These are phyloP conservation scores for Myotis davidii DNA, from an alignment of 2,113 vertebrate species.

Conservation along the genomic window DNA sequence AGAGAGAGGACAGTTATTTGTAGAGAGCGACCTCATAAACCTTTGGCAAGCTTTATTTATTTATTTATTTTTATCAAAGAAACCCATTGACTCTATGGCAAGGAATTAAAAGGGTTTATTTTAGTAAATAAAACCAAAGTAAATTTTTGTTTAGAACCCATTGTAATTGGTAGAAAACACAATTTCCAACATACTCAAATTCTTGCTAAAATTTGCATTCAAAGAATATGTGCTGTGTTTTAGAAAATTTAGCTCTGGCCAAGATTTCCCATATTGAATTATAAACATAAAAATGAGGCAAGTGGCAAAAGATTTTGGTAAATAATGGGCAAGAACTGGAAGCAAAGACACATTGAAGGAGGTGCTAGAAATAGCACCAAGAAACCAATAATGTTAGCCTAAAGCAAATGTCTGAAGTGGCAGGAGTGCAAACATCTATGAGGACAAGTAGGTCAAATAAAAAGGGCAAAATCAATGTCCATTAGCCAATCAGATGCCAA, in stretches of 20 bases:
- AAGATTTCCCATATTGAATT: constrained; percentile 14
- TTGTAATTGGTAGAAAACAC: not conserved
- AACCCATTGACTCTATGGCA: not conserved
- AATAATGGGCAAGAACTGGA: not conserved
- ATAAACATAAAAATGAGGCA: not conserved
- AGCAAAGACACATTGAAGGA: not conserved
- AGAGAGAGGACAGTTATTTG: not conserved
- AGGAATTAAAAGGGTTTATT: not conserved
- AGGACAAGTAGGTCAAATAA: not conserved
- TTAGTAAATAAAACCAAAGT: constrained; percentile 10
- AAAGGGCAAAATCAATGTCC: not conserved
- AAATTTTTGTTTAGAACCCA: not conserved
- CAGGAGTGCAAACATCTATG: not conserved
- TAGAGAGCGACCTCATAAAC: not conserved
- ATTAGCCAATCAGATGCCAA: not conserved
- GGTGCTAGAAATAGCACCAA: not conserved
- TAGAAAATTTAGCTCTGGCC: constrained; percentile 10
- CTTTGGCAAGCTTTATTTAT: not conserved
- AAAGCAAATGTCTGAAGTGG: not conserved
- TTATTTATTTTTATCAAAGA: not conserved
- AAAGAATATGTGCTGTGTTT: not conserved
- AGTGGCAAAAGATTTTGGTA: constrained; percentile 38
- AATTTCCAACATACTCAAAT: not conserved
- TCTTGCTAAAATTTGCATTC: constrained; percentile 31
- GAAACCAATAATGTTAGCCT: not conserved